phyloP scores from a whole-genome alignment of 1,140 invertebrate genomes.

The Pseudomyrmex gracilis region DNA sequence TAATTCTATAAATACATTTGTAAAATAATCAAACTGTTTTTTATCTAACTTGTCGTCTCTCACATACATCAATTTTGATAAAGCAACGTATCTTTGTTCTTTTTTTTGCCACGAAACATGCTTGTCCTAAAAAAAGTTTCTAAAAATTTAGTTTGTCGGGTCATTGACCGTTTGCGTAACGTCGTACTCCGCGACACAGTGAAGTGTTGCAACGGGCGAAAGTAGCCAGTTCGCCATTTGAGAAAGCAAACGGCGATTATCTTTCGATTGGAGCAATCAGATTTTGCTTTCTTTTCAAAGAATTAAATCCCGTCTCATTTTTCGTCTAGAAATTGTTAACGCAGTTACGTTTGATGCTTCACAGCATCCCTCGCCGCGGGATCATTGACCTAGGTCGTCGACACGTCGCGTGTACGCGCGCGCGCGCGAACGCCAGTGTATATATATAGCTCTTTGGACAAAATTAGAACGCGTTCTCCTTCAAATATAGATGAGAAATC shows the following conservation, averaged over 20 bases:
- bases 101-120: background rate
- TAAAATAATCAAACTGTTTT: background rate
- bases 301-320: conserved; percentile 29
- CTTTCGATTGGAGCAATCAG: conserved; percentile 34
- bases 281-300: conserved; percentile 69
- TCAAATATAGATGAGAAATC: background rate
- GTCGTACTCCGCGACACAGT: conserved; percentile 66
- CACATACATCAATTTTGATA: background rate
- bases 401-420: conserved; percentile 15
- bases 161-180: conserved; percentile 84
- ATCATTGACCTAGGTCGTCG: conserved; percentile 67
- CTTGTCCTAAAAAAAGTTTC: conserved; percentile 55
- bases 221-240: conserved; percentile 78
- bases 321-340: conserved; percentile 29
- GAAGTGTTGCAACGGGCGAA: conserved; percentile 83
- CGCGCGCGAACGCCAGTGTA: conserved; percentile 7
- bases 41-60: background rate
- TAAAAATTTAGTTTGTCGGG: conserved; percentile 81
- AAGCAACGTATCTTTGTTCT: background rate
- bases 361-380: conserved; percentile 46
- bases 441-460: background rate
- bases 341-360: conserved; percentile 43
- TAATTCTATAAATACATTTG: background rate
- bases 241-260: conserved; percentile 80
- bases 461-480: conserved; percentile 16